phyloP scores from a whole-genome alignment of 2,888 invertebrate genomes.

The Melanostoma scalare region DNA sequence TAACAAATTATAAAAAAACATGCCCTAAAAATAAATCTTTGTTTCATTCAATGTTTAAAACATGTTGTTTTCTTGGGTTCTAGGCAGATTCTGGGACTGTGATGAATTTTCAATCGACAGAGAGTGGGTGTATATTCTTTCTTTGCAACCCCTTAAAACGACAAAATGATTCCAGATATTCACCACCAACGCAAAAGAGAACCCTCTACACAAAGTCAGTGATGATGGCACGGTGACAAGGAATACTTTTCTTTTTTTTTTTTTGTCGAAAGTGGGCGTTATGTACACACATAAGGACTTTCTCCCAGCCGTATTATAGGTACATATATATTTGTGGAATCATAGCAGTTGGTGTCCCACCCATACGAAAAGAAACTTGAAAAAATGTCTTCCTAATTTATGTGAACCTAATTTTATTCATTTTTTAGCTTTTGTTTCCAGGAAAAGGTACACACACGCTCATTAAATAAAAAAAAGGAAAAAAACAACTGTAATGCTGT shows the following conservation, averaged over 20 bases:
- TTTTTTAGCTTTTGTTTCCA: conserved; percentile 42
- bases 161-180: conserved; percentile 55
- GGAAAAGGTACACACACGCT: conserved; percentile 38
- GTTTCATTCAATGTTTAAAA: too few species aligned
- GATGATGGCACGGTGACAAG: conserved; percentile 35
- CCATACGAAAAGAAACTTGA: neutral
- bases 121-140: conserved; percentile 17
- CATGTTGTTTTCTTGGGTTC: too few species aligned
- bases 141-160: conserved; percentile 63
- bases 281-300: conserved; percentile 7
- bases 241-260: conserved; percentile 44
- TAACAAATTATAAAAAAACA: too few species aligned
- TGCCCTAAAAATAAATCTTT: too few species aligned
- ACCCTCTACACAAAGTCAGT: conserved; percentile 21
- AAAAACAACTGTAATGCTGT: conserved; percentile 8
- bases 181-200: conserved; percentile 44
- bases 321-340: neutral
- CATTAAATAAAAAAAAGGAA: conserved; percentile 33
- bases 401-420: conserved; percentile 34
- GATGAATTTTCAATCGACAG: conserved; percentile 3
- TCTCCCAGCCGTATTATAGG: conserved; percentile 6
- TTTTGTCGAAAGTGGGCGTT: conserved; percentile 26
- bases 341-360: conserved; percentile 1
- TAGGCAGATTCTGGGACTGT: conserved; percentile 4
- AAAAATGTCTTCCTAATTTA: conserved; percentile 40